Evolutionary conservation across 1,140 invertebrate genomes (phyloP).

Genomic region (Phymastichus coffea): DNA sequence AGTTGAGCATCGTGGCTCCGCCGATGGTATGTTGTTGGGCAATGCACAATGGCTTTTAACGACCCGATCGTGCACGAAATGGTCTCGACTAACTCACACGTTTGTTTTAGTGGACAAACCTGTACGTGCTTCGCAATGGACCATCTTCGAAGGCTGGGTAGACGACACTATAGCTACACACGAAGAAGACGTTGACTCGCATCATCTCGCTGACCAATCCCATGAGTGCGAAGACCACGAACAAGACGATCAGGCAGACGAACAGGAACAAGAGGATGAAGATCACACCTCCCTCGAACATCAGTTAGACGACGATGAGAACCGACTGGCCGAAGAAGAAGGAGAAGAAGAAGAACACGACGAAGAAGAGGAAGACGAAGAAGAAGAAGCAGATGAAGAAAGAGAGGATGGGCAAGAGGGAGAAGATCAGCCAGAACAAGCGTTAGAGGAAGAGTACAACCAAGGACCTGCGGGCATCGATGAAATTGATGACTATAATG

Average conservation of each 20-base stretch:
- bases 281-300: neutral
- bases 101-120: constrained; percentile 67
- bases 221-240: neutral
- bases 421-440: constrained; percentile 39
- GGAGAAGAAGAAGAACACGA: constrained; percentile 35
- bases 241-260: no score
- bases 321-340: constrained; percentile 28
- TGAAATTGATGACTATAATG: constrained; percentile 7
- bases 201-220: constrained; percentile 45
- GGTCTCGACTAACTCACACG: no score
- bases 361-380: constrained; percentile 33
- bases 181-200: constrained; percentile 54
- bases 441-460: no score
- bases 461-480: no score
- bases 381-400: constrained; percentile 19
- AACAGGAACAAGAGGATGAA: no score
- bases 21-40: constrained; percentile 75
- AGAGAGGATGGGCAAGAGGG: constrained; percentile 2
- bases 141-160: constrained; percentile 76
- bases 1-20: constrained; percentile 73
- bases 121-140: constrained; percentile 69
- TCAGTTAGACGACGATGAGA: constrained; percentile 31
- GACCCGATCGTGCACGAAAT: no score
- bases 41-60: no score
- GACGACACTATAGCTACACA: constrained; percentile 60